phyloP scores from a whole-genome alignment of 2,797 vertebrate genomes.

The Crypturellus tataupa region DNA sequence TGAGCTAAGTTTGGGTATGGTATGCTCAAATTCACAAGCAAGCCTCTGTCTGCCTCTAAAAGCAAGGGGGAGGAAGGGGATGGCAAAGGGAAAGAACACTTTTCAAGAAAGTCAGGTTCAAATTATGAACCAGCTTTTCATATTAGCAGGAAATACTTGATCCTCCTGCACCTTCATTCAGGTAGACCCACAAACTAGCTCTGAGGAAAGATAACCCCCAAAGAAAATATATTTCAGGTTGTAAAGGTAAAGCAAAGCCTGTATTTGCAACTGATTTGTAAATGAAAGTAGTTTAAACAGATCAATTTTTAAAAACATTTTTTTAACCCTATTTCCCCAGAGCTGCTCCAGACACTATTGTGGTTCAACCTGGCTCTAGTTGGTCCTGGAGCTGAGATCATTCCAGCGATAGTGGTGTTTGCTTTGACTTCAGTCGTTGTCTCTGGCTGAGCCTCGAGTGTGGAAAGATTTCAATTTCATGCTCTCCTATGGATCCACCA shows the following conservation, averaged over 20 bases:
- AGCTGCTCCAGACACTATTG: not conserved
- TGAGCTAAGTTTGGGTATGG: constrained; percentile 6
- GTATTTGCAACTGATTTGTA: not conserved
- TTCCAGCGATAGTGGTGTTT: not conserved
- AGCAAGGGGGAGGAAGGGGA: not conserved
- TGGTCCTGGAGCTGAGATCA: not conserved
- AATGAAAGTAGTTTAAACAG: not conserved
- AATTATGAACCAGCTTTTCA: constrained; percentile 54
- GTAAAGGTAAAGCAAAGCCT: not conserved
- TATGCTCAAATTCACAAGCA: constrained; percentile 6
- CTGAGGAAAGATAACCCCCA: not conserved
- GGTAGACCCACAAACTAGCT: not conserved
- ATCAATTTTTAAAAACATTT: not conserved
- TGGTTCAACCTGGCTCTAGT: not conserved
- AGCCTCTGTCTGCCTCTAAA: constrained; percentile 44
- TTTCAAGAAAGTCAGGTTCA: not conserved
- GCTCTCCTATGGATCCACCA: too few relatives aligned
- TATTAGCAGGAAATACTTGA: constrained; percentile 51
- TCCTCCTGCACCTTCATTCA: not conserved
- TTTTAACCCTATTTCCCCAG: not conserved
- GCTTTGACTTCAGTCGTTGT: not conserved
- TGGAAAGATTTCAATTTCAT: not conserved
- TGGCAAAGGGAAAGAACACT: constrained; percentile 17
- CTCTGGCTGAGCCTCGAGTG: not conserved
- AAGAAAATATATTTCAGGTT: constrained; percentile 6